These are phyloP conservation scores for Vanessa atalanta DNA, from an alignment of 1,140 invertebrate species.

Conservation along the genomic window DNA sequence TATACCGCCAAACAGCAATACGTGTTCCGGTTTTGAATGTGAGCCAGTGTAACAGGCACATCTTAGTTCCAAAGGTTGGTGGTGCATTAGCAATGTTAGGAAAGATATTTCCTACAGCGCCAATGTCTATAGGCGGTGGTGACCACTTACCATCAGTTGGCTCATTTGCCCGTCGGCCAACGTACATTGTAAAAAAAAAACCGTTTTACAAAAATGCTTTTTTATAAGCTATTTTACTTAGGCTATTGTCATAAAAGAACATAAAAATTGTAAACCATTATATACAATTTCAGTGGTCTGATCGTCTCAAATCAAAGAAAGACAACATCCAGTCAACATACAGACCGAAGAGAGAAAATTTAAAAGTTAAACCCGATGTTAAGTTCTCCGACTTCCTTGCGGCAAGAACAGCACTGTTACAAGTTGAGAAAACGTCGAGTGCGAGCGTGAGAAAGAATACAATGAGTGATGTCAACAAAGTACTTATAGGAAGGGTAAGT, in stretches of 20 bases:
- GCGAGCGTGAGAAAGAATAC: constrained; percentile 65
- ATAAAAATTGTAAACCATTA: not conserved
- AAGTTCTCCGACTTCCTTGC: constrained; percentile 88
- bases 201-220: no score
- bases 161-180: no score
- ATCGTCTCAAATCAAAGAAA: constrained; percentile 87
- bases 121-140: no score
- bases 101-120: no score
- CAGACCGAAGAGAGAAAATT: constrained; percentile 83
- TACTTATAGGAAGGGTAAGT: constrained; percentile 89
- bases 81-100: no score
- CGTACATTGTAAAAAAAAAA: no score
- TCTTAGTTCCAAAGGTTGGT: no score
- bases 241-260: not conserved
- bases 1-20: no score
- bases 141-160: no score
- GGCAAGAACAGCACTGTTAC: constrained; percentile 89
- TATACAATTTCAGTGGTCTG: constrained; percentile 87
- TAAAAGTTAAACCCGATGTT: constrained; percentile 84
- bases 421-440: constrained; percentile 93
- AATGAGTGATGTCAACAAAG: constrained; percentile 89
- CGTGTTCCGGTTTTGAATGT: no score
- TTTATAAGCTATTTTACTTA: no score
- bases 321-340: constrained; percentile 87
- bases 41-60: no score